Base-by-base conservation (phyloP, 2,888 invertebrate genomes). In the Syrista parreyssii region DNA sequence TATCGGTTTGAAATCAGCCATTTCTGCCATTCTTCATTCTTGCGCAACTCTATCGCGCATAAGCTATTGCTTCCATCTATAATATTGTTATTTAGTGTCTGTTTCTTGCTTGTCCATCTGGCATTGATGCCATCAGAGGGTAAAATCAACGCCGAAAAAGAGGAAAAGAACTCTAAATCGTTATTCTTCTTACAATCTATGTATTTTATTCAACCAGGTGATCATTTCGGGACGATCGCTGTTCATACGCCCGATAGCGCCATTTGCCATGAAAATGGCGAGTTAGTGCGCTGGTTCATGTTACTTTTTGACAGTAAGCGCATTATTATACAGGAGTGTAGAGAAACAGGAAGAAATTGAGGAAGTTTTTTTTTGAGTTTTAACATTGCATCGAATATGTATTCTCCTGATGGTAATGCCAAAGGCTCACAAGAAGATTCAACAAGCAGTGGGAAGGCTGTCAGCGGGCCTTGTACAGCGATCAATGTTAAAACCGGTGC, bases 401-500 rank as follows among this genome's bases (percentile, higher is more conserved):
- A 81, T 72, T 79, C 82, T 32, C 12, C 34, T 34, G 74, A 23
- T 74, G 36, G 74, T 15, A 34, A 74, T 74, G 12, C 35, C 32
- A 35, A 30, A 74, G 74, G 35, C n/a, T 12, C 36, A 9, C 23
- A 30, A 33, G 74, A 34, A 32, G 74, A 30, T 33, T 74, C 74
- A 30, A 33, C 30, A 71, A 32, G 55, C 55, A 55, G 55, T 23
- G 55, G 9, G 23, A 55, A 55, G 23, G 55, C 55, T 55, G 55
- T 55, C 55, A 33, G 30, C 35, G 74, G 31, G n/a, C 35, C 74
- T 12, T 86, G 86, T 76, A 80, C 80, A 73, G 86, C 81, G 68
- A 75, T 82, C 23, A 82, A 86, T 79, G 77, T 83, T 23, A 80
- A 80, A 69, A 86, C 85, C 68, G 86, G 85, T 12, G 80, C 82